phyloP scores from a whole-genome alignment of 2,797 vertebrate genomes.

The Mormyrops attenuatus region DNA sequence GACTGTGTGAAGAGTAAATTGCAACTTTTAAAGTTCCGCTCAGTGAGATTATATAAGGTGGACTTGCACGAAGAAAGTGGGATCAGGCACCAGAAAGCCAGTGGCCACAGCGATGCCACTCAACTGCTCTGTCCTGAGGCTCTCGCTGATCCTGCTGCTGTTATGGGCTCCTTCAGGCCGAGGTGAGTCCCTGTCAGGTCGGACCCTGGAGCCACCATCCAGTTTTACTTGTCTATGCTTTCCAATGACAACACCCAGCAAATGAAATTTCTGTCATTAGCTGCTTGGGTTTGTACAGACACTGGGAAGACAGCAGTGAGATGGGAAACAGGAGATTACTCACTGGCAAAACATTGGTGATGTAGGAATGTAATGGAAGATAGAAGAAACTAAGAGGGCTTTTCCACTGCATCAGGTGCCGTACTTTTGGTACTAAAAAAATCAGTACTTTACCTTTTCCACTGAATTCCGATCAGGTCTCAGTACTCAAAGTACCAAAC shows the following conservation, averaged over 20 bases:
- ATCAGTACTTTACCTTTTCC: no score
- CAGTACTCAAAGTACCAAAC: no score
- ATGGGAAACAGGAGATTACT: no score
- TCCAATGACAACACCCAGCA: background rate
- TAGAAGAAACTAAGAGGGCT: background rate
- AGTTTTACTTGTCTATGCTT: background rate
- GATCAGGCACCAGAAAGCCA: slow-evolving; percentile 2
- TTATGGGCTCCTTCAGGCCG: slow-evolving; percentile 26
- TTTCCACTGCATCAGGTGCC: background rate
- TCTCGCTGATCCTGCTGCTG: slow-evolving; percentile 20
- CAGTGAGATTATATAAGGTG: slow-evolving; percentile 18
- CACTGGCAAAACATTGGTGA: background rate
- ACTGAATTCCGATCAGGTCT: no score
- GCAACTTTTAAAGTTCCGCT: background rate
- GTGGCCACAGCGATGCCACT: slow-evolving; percentile 33
- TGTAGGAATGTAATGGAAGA: background rate
- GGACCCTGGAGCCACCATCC: background rate
- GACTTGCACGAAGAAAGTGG: background rate
- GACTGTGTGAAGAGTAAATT: background rate
- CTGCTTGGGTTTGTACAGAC: background rate
- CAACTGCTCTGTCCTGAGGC: slow-evolving; percentile 25
- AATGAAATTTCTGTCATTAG: background rate
- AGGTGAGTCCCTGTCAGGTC: slow-evolving; percentile 36
- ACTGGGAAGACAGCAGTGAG: background rate
- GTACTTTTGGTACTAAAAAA: no score